Conservation (phyloP, 2,797 vertebrate species). For the Leptodactylus fallax region DNA sequence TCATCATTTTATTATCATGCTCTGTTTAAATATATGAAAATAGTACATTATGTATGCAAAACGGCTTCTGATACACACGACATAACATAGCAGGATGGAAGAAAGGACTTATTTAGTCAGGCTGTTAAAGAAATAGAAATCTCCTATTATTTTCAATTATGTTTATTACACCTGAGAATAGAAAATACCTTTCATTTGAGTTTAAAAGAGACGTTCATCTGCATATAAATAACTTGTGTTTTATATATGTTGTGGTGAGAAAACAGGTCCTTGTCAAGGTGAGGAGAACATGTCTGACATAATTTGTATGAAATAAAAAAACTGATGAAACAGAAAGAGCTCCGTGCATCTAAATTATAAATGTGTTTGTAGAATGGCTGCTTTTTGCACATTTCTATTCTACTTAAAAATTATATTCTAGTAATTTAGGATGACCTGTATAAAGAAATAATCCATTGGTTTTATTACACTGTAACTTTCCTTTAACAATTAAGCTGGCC, state of each 20-base stretch:
- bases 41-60: neutral
- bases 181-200: neutral
- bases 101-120: neutral
- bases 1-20: conserved; percentile 5
- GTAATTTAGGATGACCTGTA: neutral
- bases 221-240: neutral
- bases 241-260: neutral
- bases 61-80: neutral
- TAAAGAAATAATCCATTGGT: neutral
- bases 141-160: neutral
- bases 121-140: neutral
- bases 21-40: neutral
- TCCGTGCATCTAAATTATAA: neutral
- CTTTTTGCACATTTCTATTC: neutral
- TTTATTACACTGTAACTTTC: neutral
- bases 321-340: neutral
- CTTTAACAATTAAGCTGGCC: neutral
- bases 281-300: neutral
- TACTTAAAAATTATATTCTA: neutral
- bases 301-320: neutral
- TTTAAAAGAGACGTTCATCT: neutral
- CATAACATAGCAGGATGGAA: neutral
- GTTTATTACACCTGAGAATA: neutral
- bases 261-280: neutral
- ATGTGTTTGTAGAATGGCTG: neutral